These are phyloP conservation scores for Drosophila falleni DNA, from an alignment of 2,888 invertebrate genomes.

Conservation along the genomic window DNA sequence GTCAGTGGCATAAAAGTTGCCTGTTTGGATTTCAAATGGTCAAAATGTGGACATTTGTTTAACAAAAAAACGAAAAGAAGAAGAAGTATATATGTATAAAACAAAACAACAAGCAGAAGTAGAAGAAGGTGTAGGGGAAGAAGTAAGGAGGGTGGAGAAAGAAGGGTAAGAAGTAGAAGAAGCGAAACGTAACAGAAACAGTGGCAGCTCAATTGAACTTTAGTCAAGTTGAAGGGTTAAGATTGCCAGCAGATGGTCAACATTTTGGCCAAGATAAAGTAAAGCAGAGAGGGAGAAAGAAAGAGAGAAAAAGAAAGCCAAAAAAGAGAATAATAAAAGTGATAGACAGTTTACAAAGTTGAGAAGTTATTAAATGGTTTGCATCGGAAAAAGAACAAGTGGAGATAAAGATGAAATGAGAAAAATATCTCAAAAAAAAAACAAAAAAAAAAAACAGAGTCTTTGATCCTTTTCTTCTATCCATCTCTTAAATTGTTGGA, in stretches of 20 bases:
- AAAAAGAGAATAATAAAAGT: background rate
- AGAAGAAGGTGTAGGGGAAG: background rate
- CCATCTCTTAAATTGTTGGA: too few relatives aligned
- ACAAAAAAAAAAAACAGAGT: background rate
- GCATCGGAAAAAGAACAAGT: too few relatives aligned
- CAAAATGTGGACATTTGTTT: constrained; percentile 80
- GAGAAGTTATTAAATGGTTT: background rate
- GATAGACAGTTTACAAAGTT: constrained; percentile 8
- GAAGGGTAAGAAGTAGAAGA: background rate
- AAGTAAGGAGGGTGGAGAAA: background rate
- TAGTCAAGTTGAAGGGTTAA: constrained; percentile 7
- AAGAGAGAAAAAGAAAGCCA: background rate
- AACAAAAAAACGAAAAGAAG: constrained; percentile 31
- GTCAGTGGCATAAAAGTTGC: constrained; percentile 78
- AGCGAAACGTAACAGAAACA: constrained; percentile 1
- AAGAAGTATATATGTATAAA: constrained; percentile 17
- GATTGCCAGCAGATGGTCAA: constrained; percentile 26
- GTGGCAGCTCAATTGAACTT: constrained; percentile 21
- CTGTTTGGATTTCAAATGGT: constrained; percentile 80
- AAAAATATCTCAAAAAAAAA: background rate
- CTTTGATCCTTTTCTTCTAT: too few relatives aligned
- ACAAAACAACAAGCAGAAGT: constrained; percentile 9
- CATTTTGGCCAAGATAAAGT: constrained; percentile 13
- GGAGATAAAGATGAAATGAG: too few relatives aligned
- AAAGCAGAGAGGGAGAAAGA: background rate